phyloP scores from a whole-genome alignment of 1,140 invertebrate species.

The Oryctes rhinoceros region DNA sequence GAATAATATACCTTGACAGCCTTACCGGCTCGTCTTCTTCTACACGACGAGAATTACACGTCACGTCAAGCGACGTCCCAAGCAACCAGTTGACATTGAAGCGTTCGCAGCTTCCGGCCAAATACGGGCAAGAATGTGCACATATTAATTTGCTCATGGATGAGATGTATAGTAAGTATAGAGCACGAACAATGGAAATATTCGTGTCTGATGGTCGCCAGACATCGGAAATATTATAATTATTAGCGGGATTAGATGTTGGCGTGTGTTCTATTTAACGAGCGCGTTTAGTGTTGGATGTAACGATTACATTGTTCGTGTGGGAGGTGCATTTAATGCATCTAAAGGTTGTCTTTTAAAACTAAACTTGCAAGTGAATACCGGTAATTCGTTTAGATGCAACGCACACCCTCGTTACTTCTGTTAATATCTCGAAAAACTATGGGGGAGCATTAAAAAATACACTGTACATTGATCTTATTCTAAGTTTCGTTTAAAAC shows the following conservation, averaged over 20 bases:
- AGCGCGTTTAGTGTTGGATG: background rate
- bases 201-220: background rate
- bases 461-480: no score
- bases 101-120: constrained; percentile 5
- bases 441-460: no score
- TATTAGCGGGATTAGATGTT: background rate
- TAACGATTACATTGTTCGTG: no score
- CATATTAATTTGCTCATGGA: background rate
- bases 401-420: no score
- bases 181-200: background rate
- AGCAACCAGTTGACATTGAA: background rate
- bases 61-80: background rate
- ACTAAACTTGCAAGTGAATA: no score
- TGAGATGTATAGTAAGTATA: background rate
- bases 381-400: no score
- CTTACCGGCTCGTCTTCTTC: background rate
- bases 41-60: background rate
- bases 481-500: no score
- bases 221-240: background rate
- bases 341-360: no score
- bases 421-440: no score
- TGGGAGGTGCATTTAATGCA: no score
- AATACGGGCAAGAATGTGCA: constrained; percentile 8
- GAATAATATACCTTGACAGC: background rate
- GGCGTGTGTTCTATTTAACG: background rate